Evolutionary conservation across 2,797 vertebrate species (phyloP).

Genomic region (Graptemys geographica): DNA sequence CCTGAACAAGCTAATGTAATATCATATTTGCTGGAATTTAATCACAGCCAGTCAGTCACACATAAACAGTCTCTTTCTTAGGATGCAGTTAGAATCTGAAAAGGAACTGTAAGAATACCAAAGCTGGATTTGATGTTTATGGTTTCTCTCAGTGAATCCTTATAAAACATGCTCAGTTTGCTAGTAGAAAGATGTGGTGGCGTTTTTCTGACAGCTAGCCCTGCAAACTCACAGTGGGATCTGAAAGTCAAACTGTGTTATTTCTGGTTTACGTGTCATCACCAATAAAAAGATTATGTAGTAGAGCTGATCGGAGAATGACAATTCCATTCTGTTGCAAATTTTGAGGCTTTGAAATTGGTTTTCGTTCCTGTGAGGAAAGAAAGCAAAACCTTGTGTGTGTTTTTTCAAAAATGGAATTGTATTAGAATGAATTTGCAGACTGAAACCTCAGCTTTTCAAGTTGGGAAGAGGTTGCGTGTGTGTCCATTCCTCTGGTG

Average conservation of each 20-base stretch:
- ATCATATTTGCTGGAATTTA: background rate
- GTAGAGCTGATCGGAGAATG: background rate
- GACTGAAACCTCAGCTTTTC: background rate
- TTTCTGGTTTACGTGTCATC: background rate
- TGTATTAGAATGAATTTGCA: background rate
- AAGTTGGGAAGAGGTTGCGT: background rate
- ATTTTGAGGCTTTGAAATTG: background rate
- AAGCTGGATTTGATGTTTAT: background rate
- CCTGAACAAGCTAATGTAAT: accelerated
- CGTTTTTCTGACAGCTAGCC: background rate
- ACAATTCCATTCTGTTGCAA: background rate
- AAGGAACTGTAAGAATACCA: accelerated
- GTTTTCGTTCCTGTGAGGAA: background rate
- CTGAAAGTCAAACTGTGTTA: background rate
- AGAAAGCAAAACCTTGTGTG: background rate
- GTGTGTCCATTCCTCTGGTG: background rate
- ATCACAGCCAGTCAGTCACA: background rate
- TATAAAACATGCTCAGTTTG: background rate
- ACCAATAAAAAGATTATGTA: background rate
- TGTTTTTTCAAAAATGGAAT: background rate
- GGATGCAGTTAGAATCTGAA: background rate
- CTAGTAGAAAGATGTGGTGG: background rate
- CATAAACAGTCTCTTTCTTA: background rate
- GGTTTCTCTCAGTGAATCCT: accelerated
- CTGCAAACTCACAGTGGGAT: background rate